Conservation (phyloP, 2,797 vertebrate genomes). For the Myiotriccus ornatus region DNA sequence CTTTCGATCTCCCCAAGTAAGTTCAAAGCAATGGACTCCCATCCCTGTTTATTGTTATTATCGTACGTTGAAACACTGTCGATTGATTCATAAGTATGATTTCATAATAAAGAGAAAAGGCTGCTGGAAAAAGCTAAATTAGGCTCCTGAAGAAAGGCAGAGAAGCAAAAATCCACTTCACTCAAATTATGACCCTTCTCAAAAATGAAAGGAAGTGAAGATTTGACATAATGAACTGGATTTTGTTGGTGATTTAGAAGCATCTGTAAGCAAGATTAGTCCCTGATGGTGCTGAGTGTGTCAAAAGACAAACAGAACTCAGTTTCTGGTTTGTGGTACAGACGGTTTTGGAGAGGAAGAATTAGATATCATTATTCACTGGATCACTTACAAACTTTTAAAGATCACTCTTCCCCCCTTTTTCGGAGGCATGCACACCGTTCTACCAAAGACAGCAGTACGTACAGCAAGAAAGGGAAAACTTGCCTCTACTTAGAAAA, state of each 20-base stretch:
- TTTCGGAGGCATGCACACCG: fast-evolving
- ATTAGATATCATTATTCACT: not conserved
- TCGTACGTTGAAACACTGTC: not conserved
- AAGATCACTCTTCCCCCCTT: not conserved
- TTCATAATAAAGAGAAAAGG: not conserved
- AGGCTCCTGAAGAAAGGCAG: not conserved
- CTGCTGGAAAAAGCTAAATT: slow-evolving; percentile 4
- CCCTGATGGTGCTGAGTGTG: not conserved
- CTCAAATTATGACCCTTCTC: not conserved
- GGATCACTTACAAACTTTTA: slow-evolving; percentile 6
- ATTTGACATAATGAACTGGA: not conserved
- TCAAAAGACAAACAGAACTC: not conserved
- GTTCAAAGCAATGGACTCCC: not conserved
- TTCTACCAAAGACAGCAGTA: not conserved
- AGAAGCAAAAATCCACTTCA: not conserved
- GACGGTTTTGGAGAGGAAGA: not conserved
- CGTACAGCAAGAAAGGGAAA: not conserved
- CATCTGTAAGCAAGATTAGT: not conserved
- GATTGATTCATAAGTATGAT: not conserved
- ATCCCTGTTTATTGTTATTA: not conserved
- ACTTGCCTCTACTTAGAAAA: not conserved
- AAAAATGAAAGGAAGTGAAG: not conserved
- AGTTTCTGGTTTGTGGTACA: not conserved
- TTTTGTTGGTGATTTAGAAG: not conserved
- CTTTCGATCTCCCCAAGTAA: not conserved